Base-by-base conservation (phyloP, 2,888 invertebrate genomes). In the Plagodis dolabraria region DNA sequence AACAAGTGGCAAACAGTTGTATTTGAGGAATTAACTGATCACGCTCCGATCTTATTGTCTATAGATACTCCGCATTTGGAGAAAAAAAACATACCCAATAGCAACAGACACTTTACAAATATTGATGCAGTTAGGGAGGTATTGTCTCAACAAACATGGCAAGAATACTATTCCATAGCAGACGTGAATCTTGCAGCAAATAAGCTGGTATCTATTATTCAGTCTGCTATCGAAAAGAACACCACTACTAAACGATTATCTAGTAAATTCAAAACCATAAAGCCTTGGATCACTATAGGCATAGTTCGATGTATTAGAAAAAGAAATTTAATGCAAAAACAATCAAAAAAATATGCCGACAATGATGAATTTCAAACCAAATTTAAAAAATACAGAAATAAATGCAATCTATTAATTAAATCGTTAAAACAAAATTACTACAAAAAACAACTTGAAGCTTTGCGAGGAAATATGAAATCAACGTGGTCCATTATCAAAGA, bases 361-460 rank as follows among this genome's bases (percentile, higher is more conserved):
- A n/a, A 45, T 45, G 22, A 45, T 22, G 8, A 7, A 7, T 7
- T 45, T 12, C 22, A 8, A 22, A 12, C 7, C 7, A 45, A 45
- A 12, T 45, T 12, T 22, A 45, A 7, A 7, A 22, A 12, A 45
- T 45, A 45, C 6, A 6, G 44, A 45, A 45, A 45, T 22, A 45
- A 12, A 11, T 45, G 44, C 6, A 45, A 45, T 45, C 12, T 12
- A 2, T 5, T 45, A 12, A 45, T 45, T 12, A 45, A 45, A 11
- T 12, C 44, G 1, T 45, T 45, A 45, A 45, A 45, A 22, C 44
- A 45, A 45, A 12, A 45, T 45, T 45, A 45, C 22, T 45, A 45
- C 44, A 45, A 45, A 45, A 45, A 45, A 22, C 11, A 22, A 36
- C 36, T 45, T 8, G 22, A 45, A 11, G 11, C 12, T 8, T 45